Base-by-base conservation (phyloP, 2,888 invertebrate genomes). In the Dasysyrphus albostriatus region DNA sequence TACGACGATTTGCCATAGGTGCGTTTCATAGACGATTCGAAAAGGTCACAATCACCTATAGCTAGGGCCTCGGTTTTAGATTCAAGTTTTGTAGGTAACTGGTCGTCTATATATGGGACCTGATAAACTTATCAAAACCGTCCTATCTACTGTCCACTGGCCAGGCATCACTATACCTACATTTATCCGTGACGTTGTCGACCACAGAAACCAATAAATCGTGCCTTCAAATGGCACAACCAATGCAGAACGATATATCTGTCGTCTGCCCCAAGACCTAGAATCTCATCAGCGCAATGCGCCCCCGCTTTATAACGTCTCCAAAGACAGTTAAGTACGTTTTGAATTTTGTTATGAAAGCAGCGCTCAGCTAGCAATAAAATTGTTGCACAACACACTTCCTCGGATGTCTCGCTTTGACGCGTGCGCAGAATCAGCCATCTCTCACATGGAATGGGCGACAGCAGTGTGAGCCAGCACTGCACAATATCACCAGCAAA, bases 361-460 rank as follows among this genome's bases (percentile, higher is more conserved):
- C 54, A 32, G 12, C 63, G 24, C 34, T 65, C 59, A 63, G 10
- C 67, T 16, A 54, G 44, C 10, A 72, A 39, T 34, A 49, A 73
- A 74, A 70, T n/a, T 61, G 83, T 79, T 84, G 84, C 80, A 77
- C 85, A 85, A 84, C 49, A 84, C 34, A 67, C 77, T 85, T 85
- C 85, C 85, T 82, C 77, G 85, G 82, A 82, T 74, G 85, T 85
- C 85, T 85, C 82, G 74, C 79, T 85, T 77, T 67, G n/a, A 47
- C 77, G 39, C 63, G 76, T 49, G 42, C 65, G 67, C 67, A 34
- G 34, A 69, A 29, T 49, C 3, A 47, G 44, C 29, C 34, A 47
- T 24, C 56, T 19, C 59, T 16, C 51, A 61, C 39, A 19, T 16
- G 32, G 34, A 42, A 37, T 44, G 56, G 34, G 34, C 42, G 54